Conservation (phyloP, 2,888 invertebrate species). For the Cephus rjabovi region DNA sequence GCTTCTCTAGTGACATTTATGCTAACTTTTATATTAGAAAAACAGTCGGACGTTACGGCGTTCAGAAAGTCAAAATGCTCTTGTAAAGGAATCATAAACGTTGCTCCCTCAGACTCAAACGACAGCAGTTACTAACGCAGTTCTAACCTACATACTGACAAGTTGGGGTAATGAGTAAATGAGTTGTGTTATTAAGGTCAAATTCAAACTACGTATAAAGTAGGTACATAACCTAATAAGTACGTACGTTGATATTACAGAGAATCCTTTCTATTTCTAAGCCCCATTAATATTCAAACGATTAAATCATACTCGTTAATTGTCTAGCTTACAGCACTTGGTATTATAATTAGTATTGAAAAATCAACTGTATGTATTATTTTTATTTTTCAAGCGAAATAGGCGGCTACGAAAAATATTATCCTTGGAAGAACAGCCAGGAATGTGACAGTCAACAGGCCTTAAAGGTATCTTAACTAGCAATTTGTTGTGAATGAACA, state of each 20-base stretch:
- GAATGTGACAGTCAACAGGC: neutral
- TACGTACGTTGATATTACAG: neutral
- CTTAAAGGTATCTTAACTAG: neutral
- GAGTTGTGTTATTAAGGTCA: constrained; percentile 31
- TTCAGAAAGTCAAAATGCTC: neutral
- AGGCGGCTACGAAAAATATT: neutral
- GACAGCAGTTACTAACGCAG: constrained; percentile 19
- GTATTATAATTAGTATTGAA: neutral
- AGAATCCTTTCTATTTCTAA: neutral
- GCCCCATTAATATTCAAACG: neutral
- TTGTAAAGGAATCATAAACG: neutral
- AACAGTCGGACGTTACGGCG: neutral
- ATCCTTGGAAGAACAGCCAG: neutral
- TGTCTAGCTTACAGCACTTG: neutral
- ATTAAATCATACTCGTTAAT: neutral
- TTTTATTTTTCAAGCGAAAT: neutral
- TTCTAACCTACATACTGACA: constrained; percentile 31
- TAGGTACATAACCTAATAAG: neutral
- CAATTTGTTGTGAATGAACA: neutral
- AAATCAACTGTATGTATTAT: neutral
- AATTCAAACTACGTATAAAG: constrained; percentile 27
- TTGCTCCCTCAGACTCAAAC: neutral
- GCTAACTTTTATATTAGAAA: neutral
- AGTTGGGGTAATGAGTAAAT: constrained; percentile 28
- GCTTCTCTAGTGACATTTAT: neutral